Conservation (phyloP, 2,888 invertebrate genomes). For the Rutpela maculata region DNA sequence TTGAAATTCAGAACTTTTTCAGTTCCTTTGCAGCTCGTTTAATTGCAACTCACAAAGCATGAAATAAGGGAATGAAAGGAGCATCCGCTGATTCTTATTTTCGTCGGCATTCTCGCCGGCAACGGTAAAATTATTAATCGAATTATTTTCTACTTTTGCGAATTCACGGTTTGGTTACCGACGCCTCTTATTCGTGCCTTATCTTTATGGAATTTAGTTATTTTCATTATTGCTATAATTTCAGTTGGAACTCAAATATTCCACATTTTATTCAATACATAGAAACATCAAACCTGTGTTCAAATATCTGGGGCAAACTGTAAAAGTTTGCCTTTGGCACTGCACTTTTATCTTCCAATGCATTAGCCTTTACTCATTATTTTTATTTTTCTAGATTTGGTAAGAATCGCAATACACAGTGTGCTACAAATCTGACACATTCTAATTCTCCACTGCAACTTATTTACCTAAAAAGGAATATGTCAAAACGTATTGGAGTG, state of each 20-base stretch:
- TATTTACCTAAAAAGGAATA: no score
- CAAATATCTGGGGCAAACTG: no score
- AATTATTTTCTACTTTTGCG: slow-evolving; percentile 26
- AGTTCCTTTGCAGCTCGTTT: slow-evolving; percentile 14
- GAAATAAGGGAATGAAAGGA: slow-evolving; percentile 32
- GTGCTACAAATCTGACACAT: no score
- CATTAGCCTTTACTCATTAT: no score
- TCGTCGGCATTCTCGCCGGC: slow-evolving; percentile 15
- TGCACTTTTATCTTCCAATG: no score
- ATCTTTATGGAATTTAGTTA: background rate
- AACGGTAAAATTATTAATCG: slow-evolving; percentile 29
- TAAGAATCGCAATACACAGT: no score
- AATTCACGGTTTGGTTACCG: background rate
- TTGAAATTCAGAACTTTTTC: slow-evolving; percentile 3
- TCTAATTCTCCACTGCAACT: no score
- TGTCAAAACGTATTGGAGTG: no score
- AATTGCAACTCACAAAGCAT: slow-evolving; percentile 36
- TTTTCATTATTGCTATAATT: background rate
- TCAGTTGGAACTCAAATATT: background rate
- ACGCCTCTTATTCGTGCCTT: background rate
- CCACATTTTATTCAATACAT: background rate
- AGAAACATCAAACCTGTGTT: background rate
- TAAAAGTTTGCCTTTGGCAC: no score
- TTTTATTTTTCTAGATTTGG: no score
- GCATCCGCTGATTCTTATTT: slow-evolving; percentile 35